Conservation (phyloP, 2,888 invertebrate genomes). For the Andrena camellia region DNA sequence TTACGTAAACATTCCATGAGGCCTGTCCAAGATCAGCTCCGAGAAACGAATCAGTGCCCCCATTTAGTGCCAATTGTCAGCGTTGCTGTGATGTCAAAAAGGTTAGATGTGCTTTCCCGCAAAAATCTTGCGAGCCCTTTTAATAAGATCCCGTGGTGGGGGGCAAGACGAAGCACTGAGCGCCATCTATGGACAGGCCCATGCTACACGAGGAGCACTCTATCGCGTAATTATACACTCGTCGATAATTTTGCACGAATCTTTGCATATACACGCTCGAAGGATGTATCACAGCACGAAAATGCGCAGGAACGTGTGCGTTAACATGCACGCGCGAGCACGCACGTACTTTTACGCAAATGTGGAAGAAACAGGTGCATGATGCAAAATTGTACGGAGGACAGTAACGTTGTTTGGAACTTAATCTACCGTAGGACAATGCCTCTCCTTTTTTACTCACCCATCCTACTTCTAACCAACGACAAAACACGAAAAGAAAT, state of each 20-base stretch:
- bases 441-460: slow-evolving; percentile 7
- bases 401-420: slow-evolving; percentile 77
- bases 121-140: background rate
- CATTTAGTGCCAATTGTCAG: background rate
- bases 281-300: slow-evolving; percentile 59
- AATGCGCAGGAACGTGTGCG: slow-evolving; percentile 27
- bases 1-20: background rate
- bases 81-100: background rate
- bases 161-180: background rate
- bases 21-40: slow-evolving; percentile 15
- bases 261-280: slow-evolving; percentile 11
- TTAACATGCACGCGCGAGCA: slow-evolving; percentile 19
- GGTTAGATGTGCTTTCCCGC: background rate
- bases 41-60: background rate
- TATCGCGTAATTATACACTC: slow-evolving; percentile 6
- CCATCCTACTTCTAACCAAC: background rate
- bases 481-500: background rate
- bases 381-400: slow-evolving; percentile 61
- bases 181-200: slow-evolving; percentile 21
- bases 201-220: background rate
- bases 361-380: slow-evolving; percentile 66
- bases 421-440: slow-evolving; percentile 65
- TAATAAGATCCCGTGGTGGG: background rate
- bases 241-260: slow-evolving; percentile 48
- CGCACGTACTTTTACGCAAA: slow-evolving; percentile 34